Conservation (phyloP, 2,797 vertebrate species). For the Leucoraja ocellata region DNA sequence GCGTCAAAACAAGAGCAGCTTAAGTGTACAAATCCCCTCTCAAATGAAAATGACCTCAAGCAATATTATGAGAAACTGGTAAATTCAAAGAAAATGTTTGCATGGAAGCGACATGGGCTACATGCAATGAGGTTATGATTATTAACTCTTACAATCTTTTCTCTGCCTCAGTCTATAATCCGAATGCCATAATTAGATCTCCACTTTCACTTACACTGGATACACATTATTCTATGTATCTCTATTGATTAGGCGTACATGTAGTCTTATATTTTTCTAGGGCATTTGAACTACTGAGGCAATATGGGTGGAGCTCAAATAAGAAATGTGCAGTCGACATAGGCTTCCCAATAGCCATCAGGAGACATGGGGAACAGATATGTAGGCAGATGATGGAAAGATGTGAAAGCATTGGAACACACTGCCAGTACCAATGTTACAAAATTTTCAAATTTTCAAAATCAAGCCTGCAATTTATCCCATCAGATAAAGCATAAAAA, state of each 20-base stretch:
- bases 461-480: no score
- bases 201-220: neutral
- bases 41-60: neutral
- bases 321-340: no score
- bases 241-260: neutral
- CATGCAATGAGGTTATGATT: slow-evolving; percentile 1
- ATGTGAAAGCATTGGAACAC: no score
- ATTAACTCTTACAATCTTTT: neutral
- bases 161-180: neutral
- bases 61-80: neutral
- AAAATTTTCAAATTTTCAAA: no score
- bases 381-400: no score
- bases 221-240: neutral
- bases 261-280: neutral
- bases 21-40: neutral
- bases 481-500: no score
- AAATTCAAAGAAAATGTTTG: slow-evolving; percentile 7
- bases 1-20: neutral
- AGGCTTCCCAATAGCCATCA: no score
- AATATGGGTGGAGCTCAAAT: no score
- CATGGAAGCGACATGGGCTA: neutral
- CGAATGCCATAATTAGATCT: neutral
- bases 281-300: neutral
- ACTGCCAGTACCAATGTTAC: no score
- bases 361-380: no score